phyloP scores from a whole-genome alignment of 2,113 vertebrate species.

The Ceratotherium simum region DNA sequence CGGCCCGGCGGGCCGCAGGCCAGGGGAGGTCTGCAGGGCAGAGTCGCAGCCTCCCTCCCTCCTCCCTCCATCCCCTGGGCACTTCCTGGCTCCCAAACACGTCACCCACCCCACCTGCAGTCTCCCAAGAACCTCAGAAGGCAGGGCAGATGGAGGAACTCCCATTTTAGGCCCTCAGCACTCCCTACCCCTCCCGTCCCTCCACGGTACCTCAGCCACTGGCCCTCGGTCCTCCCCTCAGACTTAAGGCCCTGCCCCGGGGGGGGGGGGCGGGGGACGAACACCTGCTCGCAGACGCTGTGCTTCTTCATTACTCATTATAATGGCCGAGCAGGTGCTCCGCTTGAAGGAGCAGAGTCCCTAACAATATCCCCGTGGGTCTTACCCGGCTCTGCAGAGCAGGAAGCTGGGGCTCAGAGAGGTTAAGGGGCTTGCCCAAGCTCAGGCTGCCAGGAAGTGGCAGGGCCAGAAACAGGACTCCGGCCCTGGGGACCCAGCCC shows the following conservation, averaged over 20 bases:
- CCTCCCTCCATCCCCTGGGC: background rate
- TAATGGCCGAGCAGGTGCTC: fast-evolving
- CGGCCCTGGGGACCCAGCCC: too few relatives aligned
- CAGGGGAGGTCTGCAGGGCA: background rate
- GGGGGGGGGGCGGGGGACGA: background rate
- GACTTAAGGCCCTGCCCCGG: background rate
- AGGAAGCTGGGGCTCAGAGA: background rate
- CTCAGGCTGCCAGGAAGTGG: background rate
- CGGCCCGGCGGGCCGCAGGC: background rate
- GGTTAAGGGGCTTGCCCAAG: background rate
- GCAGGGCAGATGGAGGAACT: background rate
- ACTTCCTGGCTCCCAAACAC: background rate
- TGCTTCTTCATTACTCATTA: fast-evolving
- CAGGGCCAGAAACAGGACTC: background rate
- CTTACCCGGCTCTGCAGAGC: background rate
- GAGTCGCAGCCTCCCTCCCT: background rate
- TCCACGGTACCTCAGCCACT: background rate
- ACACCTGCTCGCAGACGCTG: too few relatives aligned
- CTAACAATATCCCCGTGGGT: background rate
- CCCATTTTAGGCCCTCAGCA: background rate
- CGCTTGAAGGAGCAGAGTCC: background rate
- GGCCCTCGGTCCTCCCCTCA: background rate
- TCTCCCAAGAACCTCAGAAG: background rate
- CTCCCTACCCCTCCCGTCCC: background rate
- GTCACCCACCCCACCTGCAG: background rate